Conservation (phyloP, 2,888 invertebrate species). For the Agrotis clavis region DNA sequence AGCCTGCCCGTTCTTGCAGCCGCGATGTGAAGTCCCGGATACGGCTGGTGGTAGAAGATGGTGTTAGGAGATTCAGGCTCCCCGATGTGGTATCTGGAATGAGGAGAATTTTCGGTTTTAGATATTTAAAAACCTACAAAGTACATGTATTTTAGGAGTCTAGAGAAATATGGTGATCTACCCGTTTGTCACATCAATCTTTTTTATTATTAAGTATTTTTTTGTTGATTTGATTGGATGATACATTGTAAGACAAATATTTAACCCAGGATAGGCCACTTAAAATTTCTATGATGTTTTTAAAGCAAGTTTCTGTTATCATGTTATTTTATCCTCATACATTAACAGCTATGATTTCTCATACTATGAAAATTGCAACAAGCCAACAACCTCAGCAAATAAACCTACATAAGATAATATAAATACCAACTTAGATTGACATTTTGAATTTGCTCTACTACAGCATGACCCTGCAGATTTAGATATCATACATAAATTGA, state of each 20-base stretch:
- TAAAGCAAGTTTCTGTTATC: too few species aligned
- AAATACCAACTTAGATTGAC: slow-evolving; percentile 19
- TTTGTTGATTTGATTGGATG: neutral
- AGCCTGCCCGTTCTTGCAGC: slow-evolving; percentile 89
- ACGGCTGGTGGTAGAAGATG: slow-evolving; percentile 91
- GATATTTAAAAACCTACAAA: neutral
- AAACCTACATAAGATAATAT: neutral
- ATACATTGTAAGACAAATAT: neutral
- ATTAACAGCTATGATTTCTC: too few species aligned
- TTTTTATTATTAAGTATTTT: too few species aligned
- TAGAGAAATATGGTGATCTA: too few species aligned
- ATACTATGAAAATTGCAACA: too few species aligned
- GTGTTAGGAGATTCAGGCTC: slow-evolving; percentile 92
- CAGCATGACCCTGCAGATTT: slow-evolving; percentile 40
- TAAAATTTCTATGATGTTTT: too few species aligned
- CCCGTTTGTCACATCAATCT: too few species aligned
- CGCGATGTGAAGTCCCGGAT: slow-evolving; percentile 92
- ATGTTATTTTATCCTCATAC: neutral
- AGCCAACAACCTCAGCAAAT: neutral
- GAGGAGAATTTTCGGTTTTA: slow-evolving; percentile 17
- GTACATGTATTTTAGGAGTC: neutral
- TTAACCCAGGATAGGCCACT: too few species aligned
- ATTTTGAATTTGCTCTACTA: slow-evolving; percentile 17
- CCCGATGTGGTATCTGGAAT: slow-evolving; percentile 92
- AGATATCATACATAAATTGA: neutral